Base-by-base conservation (phyloP, 2,113 vertebrate species). In the Theristicus caerulescens region DNA sequence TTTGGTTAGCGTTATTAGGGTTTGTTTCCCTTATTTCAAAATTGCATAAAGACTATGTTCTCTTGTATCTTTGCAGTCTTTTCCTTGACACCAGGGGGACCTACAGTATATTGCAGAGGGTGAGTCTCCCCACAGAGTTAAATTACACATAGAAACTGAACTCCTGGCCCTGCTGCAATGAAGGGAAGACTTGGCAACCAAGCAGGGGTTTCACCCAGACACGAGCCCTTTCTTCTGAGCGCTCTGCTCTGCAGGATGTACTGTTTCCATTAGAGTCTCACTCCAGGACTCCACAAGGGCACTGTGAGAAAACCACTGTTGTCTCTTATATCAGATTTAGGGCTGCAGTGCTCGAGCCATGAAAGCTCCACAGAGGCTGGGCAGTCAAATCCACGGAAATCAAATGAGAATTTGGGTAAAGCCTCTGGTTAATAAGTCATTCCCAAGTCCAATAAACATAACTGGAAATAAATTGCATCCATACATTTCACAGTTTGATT, bases 401-500 rank as follows among this genome's bases (percentile, higher is more conserved):
- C 94, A 97, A 97, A 96, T 52, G 93, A 94, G 95, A 97, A 94
- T 97, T 87, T 96, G 82, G 95, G 84, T 94, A 96, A 97, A 97
- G 91, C 93, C 93, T 32, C 67, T 64, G 64, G 91, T 95, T 97
- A 97, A 95, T 95, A 97, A 97, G 87, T 95, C 29, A 82, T 95
- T 93, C 93, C 77, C 83, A 84, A 94, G 90, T 84, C 91, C 90
- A 94, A 97, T 95, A 97, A 96, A 97, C 95, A 88, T 97, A 95
- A 94, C 82, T 94, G 93, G 85, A 97, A 97, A 93, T 96, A 97
- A 96, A 97, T 97, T 97, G 93, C 74, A 94, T 97, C 87, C 94
- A 95, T 96, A 90, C 82, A 95, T 94, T 96, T 96, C 94, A 97
- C 91, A 96, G 87, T 96, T 97, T 96, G 95, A 96, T 96, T 97